A percentile compares a stretch with the other conserved stretches of the same genome.
phyloP scores from a whole-genome alignment of 2,113 vertebrate species.

The Bubo bubo region DNA sequence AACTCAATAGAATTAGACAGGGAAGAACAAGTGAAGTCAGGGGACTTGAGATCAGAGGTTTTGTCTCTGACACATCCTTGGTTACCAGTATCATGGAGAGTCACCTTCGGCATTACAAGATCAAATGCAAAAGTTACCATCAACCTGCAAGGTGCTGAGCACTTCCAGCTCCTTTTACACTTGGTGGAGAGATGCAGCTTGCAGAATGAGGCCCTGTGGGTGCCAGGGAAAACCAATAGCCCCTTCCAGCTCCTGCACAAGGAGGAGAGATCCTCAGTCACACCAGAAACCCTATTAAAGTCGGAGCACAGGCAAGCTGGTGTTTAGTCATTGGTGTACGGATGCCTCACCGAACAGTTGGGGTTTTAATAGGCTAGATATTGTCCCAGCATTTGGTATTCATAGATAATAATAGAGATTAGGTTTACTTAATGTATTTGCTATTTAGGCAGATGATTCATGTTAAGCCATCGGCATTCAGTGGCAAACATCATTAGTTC shows the following conservation, averaged over 20 bases:
- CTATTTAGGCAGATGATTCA: constrained; percentile 64
- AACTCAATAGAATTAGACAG: not conserved
- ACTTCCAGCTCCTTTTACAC: not conserved
- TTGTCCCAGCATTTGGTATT: constrained; percentile 62
- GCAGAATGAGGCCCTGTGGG: not conserved
- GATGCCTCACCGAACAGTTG: constrained; percentile 42
- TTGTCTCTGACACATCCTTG: not conserved
- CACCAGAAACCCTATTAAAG: not conserved
- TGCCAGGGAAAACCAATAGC: not conserved
- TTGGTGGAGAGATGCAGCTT: not conserved
- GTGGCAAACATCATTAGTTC: constrained; percentile 69
- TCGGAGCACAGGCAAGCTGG: not conserved
- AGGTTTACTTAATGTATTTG: constrained; percentile 71
- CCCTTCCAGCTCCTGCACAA: not conserved
- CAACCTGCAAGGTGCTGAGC: not conserved
- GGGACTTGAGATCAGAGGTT: not conserved
- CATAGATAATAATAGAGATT: constrained; percentile 49
- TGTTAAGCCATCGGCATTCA: constrained; percentile 61
- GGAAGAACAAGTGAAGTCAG: not conserved
- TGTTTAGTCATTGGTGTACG: not conserved
- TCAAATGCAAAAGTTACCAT: not conserved
- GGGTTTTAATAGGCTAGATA: constrained; percentile 60
- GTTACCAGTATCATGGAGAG: not conserved
- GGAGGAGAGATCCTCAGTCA: not conserved
- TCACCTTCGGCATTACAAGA: not conserved